These are phyloP conservation scores for Hydrochoerus hydrochaeris DNA, from an alignment of 2,113 vertebrate species.

Conservation along the genomic window DNA sequence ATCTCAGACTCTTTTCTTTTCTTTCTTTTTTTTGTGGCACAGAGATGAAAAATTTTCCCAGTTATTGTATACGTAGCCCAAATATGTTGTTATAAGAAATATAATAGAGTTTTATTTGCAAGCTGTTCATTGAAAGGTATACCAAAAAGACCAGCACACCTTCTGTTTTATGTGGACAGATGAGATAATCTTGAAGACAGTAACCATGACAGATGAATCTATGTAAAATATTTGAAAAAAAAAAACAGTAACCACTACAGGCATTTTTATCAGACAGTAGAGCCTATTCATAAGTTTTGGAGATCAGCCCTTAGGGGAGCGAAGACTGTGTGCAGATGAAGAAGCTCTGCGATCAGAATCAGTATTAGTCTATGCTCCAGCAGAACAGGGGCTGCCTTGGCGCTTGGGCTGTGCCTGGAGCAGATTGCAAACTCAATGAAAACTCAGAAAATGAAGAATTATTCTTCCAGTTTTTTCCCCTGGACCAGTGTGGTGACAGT, in stretches of 20 bases:
- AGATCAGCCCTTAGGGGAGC: background rate
- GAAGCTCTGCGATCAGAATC: background rate
- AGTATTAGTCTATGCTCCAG: background rate
- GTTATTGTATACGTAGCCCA: constrained; percentile 15
- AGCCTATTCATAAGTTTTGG: background rate
- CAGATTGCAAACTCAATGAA: background rate
- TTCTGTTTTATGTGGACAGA: background rate
- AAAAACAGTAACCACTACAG: background rate
- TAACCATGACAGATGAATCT: background rate
- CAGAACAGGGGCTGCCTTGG: background rate
- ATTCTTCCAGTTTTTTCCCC: background rate
- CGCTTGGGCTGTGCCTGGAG: background rate
- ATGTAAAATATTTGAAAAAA: background rate
- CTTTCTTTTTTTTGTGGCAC: background rate
- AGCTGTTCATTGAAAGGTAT: constrained; percentile 13
- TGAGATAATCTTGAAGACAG: background rate
- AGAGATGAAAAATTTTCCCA: background rate
- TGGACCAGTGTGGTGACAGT: background rate
- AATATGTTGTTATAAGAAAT: background rate
- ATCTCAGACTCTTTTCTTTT: constrained; percentile 25
- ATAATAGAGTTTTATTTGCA: constrained; percentile 3
- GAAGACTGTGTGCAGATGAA: background rate
- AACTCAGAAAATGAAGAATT: background rate
- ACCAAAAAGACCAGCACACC: background rate
- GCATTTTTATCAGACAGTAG: background rate